phyloP scores from a whole-genome alignment of 2,888 invertebrate genomes.

The Dioctria linearis region DNA sequence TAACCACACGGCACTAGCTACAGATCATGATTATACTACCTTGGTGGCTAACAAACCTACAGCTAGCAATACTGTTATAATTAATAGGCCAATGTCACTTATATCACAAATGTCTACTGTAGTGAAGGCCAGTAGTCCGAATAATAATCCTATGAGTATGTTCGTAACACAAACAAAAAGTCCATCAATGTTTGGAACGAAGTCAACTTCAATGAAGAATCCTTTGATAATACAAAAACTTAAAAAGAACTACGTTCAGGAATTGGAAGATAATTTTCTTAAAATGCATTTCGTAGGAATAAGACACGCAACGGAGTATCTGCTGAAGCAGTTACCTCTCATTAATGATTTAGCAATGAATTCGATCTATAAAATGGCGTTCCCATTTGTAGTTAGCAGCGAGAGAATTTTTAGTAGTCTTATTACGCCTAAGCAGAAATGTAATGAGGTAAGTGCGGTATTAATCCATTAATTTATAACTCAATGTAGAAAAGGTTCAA shows the following conservation, averaged over 20 bases:
- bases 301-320: constrained; percentile 74
- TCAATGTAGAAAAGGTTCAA: neutral
- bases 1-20: constrained; percentile 55
- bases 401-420: constrained; percentile 77
- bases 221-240: constrained; percentile 25
- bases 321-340: constrained; percentile 78
- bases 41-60: constrained; percentile 40
- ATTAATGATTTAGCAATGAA: constrained; percentile 73
- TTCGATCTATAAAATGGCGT: constrained; percentile 73
- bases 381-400: constrained; percentile 79
- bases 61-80: constrained; percentile 48
- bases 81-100: constrained; percentile 27
- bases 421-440: constrained; percentile 81
- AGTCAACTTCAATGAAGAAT: neutral
- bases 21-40: constrained; percentile 66
- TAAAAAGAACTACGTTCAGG: constrained; percentile 57
- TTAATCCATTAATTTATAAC: neutral
- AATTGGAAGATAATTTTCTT: constrained; percentile 65
- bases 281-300: constrained; percentile 65
- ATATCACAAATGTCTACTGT: constrained; percentile 47
- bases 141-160: constrained; percentile 49
- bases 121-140: constrained; percentile 47
- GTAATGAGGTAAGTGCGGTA: constrained; percentile 78
- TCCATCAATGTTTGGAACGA: neutral
- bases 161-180: constrained; percentile 41